A percentile compares a stretch with the other conserved stretches of the same genome.
Evolutionary conservation across 2,888 invertebrate genomes (phyloP).

Genomic region (Drosophila meridionalis): DNA sequence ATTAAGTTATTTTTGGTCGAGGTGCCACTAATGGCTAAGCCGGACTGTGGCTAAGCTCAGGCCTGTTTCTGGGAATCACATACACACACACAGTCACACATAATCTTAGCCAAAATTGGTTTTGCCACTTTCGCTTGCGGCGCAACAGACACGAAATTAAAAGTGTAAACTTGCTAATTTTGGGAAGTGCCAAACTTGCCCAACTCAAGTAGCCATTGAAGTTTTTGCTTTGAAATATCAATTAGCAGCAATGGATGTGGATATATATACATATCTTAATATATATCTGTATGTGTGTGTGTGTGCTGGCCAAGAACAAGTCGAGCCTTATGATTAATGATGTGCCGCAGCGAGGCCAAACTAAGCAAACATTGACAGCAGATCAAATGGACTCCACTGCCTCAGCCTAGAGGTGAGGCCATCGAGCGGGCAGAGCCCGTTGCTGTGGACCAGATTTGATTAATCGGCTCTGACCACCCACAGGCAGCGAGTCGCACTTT

Average conservation of each 20-base stretch:
- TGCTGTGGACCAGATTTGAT: conserved; percentile 63
- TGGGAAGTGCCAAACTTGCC: conserved; percentile 33
- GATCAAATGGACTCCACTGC: conserved; percentile 44
- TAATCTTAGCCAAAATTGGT: conserved; percentile 8
- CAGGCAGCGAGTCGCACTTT: conserved; percentile 51
- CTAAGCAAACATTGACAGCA: conserved; percentile 62
- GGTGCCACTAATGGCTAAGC: conserved; percentile 46
- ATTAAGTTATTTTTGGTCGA: conserved; percentile 57
- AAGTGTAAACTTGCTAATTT: conserved; percentile 73
- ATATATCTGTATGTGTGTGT: not conserved
- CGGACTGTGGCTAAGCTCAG: conserved; percentile 30
- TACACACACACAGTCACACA: not conserved
- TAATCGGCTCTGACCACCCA: conserved; percentile 70
- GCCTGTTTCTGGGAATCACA: conserved; percentile 23
- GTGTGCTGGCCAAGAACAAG: conserved; percentile 38
- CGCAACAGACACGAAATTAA: conserved; percentile 60
- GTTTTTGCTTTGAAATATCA: conserved; percentile 56
- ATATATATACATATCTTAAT: not conserved
- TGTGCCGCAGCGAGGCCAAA: conserved; percentile 36
- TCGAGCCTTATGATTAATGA: conserved; percentile 61
- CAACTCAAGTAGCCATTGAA: conserved; percentile 10
- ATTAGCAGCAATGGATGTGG: conserved; percentile 49
- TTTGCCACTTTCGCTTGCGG: conserved; percentile 70
- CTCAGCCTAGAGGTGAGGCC: conserved; percentile 7
- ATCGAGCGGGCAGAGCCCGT: conserved; percentile 22